Evolutionary conservation across 2,797 vertebrate genomes (phyloP).

Genomic region (Poeciliopsis paucimaculata): DNA sequence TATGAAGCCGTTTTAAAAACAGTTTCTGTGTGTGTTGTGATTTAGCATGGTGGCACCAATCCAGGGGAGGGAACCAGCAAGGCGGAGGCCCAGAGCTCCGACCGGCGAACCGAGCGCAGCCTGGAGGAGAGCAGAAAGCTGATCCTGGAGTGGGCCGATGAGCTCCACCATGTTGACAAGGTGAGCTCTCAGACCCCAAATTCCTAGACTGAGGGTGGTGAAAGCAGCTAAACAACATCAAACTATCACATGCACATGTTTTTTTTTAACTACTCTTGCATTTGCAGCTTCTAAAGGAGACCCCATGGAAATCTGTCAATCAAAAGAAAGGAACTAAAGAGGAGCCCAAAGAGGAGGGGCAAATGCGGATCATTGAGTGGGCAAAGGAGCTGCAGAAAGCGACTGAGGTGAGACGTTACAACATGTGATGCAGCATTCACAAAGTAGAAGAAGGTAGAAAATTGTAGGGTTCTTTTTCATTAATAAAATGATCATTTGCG

Average conservation of each 20-base stretch:
- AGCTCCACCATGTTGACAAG: slow-evolving; percentile 75
- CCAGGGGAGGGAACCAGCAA: slow-evolving; percentile 37
- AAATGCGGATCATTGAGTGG: slow-evolving; percentile 76
- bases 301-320: slow-evolving; percentile 30
- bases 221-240: not conserved
- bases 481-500: not conserved
- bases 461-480: too few relatives aligned
- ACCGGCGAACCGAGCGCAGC: slow-evolving; percentile 62
- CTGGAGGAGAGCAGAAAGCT: slow-evolving; percentile 80
- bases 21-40: not conserved
- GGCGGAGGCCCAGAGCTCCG: slow-evolving; percentile 14
- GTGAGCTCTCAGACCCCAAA: slow-evolving; percentile 30
- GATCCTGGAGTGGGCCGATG: slow-evolving; percentile 80
- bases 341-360: slow-evolving; percentile 36
- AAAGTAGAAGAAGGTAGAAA: too few relatives aligned
- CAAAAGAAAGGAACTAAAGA: slow-evolving; percentile 25
- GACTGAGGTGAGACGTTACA: slow-evolving; percentile 68
- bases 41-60: slow-evolving; percentile 24
- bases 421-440: too few relatives aligned
- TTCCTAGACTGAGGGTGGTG: not conserved
- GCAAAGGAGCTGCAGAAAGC: slow-evolving; percentile 78
- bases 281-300: slow-evolving; percentile 62
- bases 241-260: not conserved
- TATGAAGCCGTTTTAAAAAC: not conserved
- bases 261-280: not conserved